Evolutionary conservation across 2,797 vertebrate species (phyloP), one percentile per base, ranked within the genome.

Genomic region (Ambastaia sidthimunki): DNA sequence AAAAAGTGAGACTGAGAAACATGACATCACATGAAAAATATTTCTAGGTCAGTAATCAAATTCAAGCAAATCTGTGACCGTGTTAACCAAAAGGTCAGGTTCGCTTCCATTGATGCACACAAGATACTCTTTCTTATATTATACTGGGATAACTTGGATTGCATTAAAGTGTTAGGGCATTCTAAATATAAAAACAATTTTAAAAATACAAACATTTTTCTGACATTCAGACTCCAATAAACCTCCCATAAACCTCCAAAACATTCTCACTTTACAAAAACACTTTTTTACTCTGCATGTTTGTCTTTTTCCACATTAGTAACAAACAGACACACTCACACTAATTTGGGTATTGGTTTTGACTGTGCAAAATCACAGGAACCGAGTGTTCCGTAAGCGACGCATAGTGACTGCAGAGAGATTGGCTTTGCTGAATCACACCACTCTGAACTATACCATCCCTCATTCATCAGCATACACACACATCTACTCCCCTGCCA

Each of bases 391-490:
- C 50, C 44, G 47, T 66, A 50, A 16, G 69, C 55, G 69, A 79
- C 15, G 59, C 66, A 34, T 54, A 55, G 48, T 72, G 77, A 71
- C 68, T 78, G 76, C 69, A 65, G 77, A 79, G 60, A 55, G 28
- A 28, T 28, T 28, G 28, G 21, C 34, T 80, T 23, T 57, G 37
- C 57, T 78, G 68, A 78, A 60, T 78, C 76, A 62, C 67, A n/a
- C 41, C 55, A 55, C 28, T 12, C 41, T 70, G 48, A 67, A 71
- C 57, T 91, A 82, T 82, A 86, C 90, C 89, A 89, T 81, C 81
- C 82, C 62, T 71, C 79, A 81, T 71, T 65, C 74, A 80, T 73
- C 67, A 50, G 62, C 54, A 19, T 68, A 50, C 54, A 47, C 37
- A 23, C 55, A 37, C 34, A 25, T 65, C 19, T 47, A 15, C 67